phyloP scores from a whole-genome alignment of 2,888 invertebrate genomes.

The Oligia strigilis region DNA sequence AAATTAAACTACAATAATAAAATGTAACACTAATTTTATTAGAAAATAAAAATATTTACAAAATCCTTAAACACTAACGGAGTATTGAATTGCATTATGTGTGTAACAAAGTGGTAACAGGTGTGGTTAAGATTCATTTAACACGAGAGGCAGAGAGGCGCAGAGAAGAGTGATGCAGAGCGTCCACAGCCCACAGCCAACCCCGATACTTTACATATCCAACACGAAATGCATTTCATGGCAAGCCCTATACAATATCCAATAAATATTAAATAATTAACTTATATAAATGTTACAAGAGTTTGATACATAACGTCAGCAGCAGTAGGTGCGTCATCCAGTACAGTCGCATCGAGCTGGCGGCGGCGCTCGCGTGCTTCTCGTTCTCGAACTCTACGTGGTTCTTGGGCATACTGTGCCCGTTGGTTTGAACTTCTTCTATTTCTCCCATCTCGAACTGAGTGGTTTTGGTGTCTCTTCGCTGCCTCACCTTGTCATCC shows the following conservation, averaged over 20 bases:
- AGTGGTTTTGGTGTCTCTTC: conserved; percentile 80
- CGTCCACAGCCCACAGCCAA: conserved; percentile 68
- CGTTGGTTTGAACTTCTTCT: conserved; percentile 74
- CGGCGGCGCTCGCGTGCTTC: conserved; percentile 50
- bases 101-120: conserved; percentile 83
- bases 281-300: conserved; percentile 76
- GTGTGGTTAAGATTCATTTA: conserved; percentile 68
- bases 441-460: conserved; percentile 80
- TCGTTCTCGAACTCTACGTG: conserved; percentile 78
- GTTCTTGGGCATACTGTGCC: conserved; percentile 75
- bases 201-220: conserved; percentile 64
- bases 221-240: conserved; percentile 87
- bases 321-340: conserved; percentile 75
- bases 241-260: conserved; percentile 84
- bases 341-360: conserved; percentile 60
- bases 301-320: conserved; percentile 72
- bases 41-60: conserved; percentile 86
- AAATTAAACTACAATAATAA: conserved; percentile 67
- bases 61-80: conserved; percentile 83
- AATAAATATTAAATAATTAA: conserved; percentile 84
- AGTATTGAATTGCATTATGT: conserved; percentile 87
- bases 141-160: conserved; percentile 48
- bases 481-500: conserved; percentile 64
- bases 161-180: conserved; percentile 47
- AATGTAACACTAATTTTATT: conserved; percentile 77